phyloP scores from a whole-genome alignment of 2,113 vertebrate genomes.

The Sylvietta virens region DNA sequence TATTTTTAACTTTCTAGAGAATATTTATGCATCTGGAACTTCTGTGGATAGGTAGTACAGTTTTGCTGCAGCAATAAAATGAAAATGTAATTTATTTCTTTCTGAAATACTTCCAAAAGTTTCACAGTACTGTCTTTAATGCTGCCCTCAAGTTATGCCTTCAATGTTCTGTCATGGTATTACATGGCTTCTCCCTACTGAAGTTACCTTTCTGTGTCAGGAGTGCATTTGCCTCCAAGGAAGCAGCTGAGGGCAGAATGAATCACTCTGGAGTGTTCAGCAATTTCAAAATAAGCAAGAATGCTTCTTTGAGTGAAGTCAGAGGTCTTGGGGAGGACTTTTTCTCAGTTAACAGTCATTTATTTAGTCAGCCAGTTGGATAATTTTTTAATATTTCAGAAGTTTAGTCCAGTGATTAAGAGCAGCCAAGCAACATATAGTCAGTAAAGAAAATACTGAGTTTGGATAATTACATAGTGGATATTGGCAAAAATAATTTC shows the following conservation, averaged over 20 bases:
- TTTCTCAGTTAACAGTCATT: background rate
- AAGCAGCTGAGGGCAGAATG: background rate
- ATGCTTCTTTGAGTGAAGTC: background rate
- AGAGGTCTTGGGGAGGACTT: background rate
- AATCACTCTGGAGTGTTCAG: background rate
- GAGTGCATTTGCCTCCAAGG: background rate
- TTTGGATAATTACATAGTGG: background rate
- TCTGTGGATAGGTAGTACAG: background rate
- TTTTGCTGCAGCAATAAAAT: slow-evolving; percentile 14
- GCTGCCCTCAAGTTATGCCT: background rate
- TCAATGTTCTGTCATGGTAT: background rate
- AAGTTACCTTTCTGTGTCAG: slow-evolving; percentile 11
- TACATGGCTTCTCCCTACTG: background rate
- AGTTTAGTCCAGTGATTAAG: background rate
- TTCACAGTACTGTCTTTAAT: background rate
- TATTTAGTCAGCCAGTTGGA: background rate
- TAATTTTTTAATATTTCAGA: background rate
- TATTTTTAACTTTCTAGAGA: slow-evolving; percentile 52
- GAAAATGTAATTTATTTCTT: slow-evolving; percentile 14
- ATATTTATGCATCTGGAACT: slow-evolving; percentile 28
- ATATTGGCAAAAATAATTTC: background rate
- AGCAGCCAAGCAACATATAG: background rate
- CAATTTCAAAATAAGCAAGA: slow-evolving; percentile 19
- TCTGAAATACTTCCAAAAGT: slow-evolving; percentile 5
- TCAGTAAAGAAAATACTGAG: background rate